Evolutionary conservation across 37 sponge, comb jelly and placozoan genomes (phyloP).

Genomic region (Mnemiopsis leidyi): DNA sequence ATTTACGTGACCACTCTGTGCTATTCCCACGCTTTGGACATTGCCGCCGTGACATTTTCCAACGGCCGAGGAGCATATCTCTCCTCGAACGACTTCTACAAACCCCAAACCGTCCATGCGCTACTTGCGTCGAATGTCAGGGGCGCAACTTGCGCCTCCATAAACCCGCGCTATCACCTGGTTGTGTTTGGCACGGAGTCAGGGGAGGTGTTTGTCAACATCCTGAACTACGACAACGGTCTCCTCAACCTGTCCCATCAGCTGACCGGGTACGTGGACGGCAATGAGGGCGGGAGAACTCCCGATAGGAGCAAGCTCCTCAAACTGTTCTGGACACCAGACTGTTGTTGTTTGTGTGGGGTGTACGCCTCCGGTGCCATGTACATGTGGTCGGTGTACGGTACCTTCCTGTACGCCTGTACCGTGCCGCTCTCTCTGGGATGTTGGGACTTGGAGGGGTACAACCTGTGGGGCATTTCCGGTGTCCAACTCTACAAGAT

Average conservation of each 20-base stretch:
- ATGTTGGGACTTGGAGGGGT: conserved; percentile 37
- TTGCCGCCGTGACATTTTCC: conserved; percentile 52
- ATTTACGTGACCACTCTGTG: conserved; percentile 13
- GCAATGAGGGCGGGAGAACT: background rate
- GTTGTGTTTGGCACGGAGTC: conserved; percentile 1
- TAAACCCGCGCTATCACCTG: conserved; percentile 49
- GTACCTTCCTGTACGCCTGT: conserved; percentile 35
- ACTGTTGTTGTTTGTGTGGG: conserved; percentile 49
- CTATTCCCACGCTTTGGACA: conserved; percentile 26
- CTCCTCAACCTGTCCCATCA: conserved; percentile 42
- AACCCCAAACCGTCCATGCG: conserved; percentile 40
- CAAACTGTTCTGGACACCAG: conserved; percentile 57
- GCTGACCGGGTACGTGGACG: background rate
- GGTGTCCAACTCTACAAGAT: conserved; percentile 25
- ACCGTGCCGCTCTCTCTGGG: background rate
- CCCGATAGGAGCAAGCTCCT: background rate
- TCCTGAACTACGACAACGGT: conserved; percentile 50
- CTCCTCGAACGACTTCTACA: conserved; percentile 30
- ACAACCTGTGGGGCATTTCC: conserved; percentile 34
- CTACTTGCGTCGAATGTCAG: background rate
- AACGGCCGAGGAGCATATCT: conserved; percentile 51
- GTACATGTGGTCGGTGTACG: conserved; percentile 58
- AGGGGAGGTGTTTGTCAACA: conserved; percentile 43
- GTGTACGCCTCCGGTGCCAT: conserved; percentile 16
- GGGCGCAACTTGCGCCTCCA: background rate